These are phyloP conservation scores for Rhodeus uyekii DNA, from an alignment of 2,797 vertebrate species.

Conservation along the genomic window DNA sequence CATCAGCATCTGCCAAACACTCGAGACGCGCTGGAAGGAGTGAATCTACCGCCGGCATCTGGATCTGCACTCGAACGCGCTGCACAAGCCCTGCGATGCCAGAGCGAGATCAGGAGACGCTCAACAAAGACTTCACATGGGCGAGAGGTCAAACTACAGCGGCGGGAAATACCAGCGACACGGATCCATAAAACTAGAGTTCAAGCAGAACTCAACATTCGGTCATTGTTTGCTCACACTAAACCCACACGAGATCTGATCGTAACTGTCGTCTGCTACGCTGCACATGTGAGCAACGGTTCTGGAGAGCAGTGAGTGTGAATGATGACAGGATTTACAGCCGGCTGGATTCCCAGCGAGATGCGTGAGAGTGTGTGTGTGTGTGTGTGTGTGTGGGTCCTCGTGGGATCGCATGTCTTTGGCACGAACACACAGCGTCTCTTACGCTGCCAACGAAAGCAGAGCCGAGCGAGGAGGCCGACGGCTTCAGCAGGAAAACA, in stretches of 20 bases:
- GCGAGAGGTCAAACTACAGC: conserved; percentile 35
- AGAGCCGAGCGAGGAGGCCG: background rate
- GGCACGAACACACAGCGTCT: conserved; percentile 39
- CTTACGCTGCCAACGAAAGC: conserved; percentile 30
- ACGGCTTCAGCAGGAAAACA: conserved; percentile 29
- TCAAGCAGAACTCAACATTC: background rate
- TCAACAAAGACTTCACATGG: conserved; percentile 50
- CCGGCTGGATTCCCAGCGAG: background rate
- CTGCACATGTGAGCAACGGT: background rate
- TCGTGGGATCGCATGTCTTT: conserved; percentile 72
- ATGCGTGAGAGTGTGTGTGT: background rate
- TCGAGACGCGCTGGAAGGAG: background rate
- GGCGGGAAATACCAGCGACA: conserved; percentile 14
- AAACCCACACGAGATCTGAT: background rate
- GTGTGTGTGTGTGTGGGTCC: too few species aligned
- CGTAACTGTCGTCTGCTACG: too few species aligned
- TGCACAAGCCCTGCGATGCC: too few species aligned
- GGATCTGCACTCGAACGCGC: too few species aligned
- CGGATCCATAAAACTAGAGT: conserved; percentile 26
- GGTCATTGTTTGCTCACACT: background rate
- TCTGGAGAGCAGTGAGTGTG: background rate
- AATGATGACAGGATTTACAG: background rate
- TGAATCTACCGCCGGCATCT: background rate
- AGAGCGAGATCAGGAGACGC: too few species aligned
- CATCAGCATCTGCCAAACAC: conserved; percentile 20